Base-by-base conservation (phyloP, 2,888 invertebrate genomes). In the Leptarthrus brevirostris region DNA sequence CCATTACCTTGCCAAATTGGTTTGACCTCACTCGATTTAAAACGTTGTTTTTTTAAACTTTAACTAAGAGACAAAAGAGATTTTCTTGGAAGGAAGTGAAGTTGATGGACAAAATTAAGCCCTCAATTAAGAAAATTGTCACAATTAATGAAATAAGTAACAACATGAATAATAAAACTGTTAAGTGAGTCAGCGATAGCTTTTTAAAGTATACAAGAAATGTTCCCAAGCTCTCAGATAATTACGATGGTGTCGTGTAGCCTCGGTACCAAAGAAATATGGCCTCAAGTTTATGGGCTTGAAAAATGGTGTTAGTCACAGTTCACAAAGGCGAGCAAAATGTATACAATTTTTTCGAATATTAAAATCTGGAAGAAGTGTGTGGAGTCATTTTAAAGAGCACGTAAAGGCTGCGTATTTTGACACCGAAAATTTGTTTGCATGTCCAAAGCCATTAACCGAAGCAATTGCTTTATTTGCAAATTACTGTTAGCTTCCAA, bases 1-100 rank as follows among this genome's bases (percentile, higher is more conserved):
- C 69, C 69, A 69, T 69, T 69, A 69, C 69, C 69, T 69, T 34
- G 6, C 20, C 18, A 69, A 69, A 69, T 49, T 69, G 24, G 69
- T 49, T 26, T 69, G 69, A 69, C 69, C 69, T 69, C 69, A 52
- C 30, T 69, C 26, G 10, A 24, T 16, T 22, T 52, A 3, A 52
- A 52, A 12, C 6, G 40, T 30, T 30, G 30, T 30, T 6, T 66
- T 66, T 47, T 47, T 66, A 47, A 18, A 49, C 24, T 36, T 66
- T 24, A 22, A 18, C 47, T 58, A 36, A 34, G 20, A 64, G 44
- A 36, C 40, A 20, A 18, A 40, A 20, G n/a, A 6, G 30, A 20
- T 18, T 44, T 64, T 47, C 44, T 22, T 64, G 44, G 44, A 24
- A 20, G 47, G 24, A 24, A 24, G 24, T 44, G 14, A 61, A 61